phyloP scores from a whole-genome alignment of 2,113 vertebrate species.

The Epinephelus fuscoguttatus region DNA sequence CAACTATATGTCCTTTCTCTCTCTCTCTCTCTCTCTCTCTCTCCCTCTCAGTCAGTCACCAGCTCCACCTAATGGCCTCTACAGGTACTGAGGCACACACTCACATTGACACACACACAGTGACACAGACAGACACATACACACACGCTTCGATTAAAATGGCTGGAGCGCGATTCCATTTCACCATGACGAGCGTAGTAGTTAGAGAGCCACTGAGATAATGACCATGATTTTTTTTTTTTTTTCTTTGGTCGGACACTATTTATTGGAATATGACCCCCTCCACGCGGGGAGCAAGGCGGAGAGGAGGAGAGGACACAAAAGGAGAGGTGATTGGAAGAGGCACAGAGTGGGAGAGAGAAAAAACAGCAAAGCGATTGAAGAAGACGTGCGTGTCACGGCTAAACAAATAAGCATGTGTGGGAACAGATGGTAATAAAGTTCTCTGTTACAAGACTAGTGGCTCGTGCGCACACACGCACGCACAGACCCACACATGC shows the following conservation, averaged over 20 bases:
- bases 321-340: constrained; percentile 66
- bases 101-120: constrained; percentile 23
- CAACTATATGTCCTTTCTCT: constrained; percentile 40
- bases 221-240: constrained; percentile 47
- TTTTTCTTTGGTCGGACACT: constrained; percentile 1
- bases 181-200: constrained; percentile 47
- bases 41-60: constrained; percentile 74
- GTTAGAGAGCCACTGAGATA: constrained; percentile 63
- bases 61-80: constrained; percentile 82
- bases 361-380: constrained; percentile 69
- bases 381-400: constrained; percentile 76
- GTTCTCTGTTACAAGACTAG: constrained; percentile 77
- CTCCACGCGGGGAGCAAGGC: neutral
- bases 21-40: constrained; percentile 25
- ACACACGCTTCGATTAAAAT: constrained; percentile 72
- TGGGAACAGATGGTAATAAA: constrained; percentile 84
- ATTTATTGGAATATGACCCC: constrained; percentile 51
- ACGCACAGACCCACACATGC: constrained; percentile 52
- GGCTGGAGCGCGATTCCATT: constrained; percentile 60
- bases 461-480: constrained; percentile 49
- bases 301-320: constrained; percentile 26
- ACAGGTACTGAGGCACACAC: constrained; percentile 69
- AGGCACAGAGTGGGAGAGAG: constrained; percentile 50
- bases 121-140: constrained; percentile 46
- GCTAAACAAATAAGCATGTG: constrained; percentile 84